A percentile compares a stretch with the other conserved stretches of the same genome.
These are phyloP conservation scores for Mesitornis unicolor DNA, from an alignment of 2,113 vertebrate species.

Conservation along the genomic window DNA sequence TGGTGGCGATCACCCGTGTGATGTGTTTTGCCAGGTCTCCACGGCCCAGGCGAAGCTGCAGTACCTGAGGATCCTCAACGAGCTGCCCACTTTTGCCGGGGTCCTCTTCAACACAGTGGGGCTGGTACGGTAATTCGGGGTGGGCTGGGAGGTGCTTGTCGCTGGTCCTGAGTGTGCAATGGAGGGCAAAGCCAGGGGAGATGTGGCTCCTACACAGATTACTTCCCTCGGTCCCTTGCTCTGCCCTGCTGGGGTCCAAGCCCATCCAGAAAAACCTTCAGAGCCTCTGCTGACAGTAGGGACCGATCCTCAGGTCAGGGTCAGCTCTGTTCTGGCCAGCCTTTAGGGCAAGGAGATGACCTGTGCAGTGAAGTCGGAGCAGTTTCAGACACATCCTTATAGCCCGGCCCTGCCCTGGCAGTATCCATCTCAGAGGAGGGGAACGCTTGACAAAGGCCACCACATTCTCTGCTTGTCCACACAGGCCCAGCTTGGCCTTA, in stretches of 20 bases:
- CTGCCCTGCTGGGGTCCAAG: not conserved
- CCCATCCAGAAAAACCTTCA: not conserved
- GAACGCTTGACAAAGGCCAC: not conserved
- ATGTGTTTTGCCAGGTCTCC: slow-evolving; percentile 82
- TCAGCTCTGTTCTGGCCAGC: not conserved
- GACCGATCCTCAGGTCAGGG: not conserved
- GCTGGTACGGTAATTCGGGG: slow-evolving; percentile 79
- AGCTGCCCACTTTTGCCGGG: slow-evolving; percentile 94
- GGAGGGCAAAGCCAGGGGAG: not conserved
- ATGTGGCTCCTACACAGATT: not conserved
- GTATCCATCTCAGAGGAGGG: not conserved
- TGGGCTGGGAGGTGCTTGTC: not conserved
- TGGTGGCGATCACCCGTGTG: not conserved
- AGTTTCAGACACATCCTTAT: not conserved
- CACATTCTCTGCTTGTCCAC: rapidly evolving
- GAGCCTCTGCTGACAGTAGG: not conserved
- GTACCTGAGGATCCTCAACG: slow-evolving; percentile 95
- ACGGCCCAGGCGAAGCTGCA: slow-evolving; percentile 95
- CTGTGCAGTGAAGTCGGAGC: not conserved
- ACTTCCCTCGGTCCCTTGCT: not conserved
- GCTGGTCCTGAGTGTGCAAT: not conserved
- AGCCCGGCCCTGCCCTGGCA: not conserved
- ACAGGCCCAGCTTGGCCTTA: not conserved
- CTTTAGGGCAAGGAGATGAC: rapidly evolving
- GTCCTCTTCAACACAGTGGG: slow-evolving; percentile 95